Base-by-base conservation (phyloP, 2,797 vertebrate species). In the Graptemys geographica region DNA sequence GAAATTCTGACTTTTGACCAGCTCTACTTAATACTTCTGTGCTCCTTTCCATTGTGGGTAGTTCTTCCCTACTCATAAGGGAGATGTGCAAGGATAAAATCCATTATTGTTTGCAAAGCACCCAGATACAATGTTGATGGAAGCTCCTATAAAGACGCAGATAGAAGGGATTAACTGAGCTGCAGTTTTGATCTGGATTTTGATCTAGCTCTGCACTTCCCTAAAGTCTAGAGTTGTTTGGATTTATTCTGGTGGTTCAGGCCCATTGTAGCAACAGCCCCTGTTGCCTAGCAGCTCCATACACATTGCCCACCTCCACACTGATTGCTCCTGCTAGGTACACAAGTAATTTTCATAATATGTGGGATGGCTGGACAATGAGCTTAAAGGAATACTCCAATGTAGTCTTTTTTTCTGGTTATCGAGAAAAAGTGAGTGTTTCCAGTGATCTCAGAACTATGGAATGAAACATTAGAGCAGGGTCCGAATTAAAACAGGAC, bases 21-120 rank as follows among this genome's bases (percentile, higher is more conserved):
- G 10, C n/a, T 72, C n/a, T 19, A 3, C 76, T 0, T 0, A 87
- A 37, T 41, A 62, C 8, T 25, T 79, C 56, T 78, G 6, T 41
- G 9, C 2, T 81, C 57, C 53, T 87, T 72, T 51, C 31, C 62
- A 8, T 11, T 6, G 51, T 2, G 10, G 1, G 56, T 59, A 56
- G 31, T 6, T 51, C 33, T 28, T 83, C 49, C 27, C 33, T 16
- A 25, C n/a, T 18, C 52, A 88, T 11, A 83, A 88, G 1, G 21
- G 2, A 69, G 62, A 19, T 19, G 44, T 74, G 21, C 0, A 6
- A 90, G 79, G 51, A 57, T 37, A 11, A 52, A 92, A 93, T 76
- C n/a, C 44, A 51, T 83, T 23, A 51, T 0, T 0, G n/a, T 87
- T 87, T 90, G 53, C 69, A 55, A 78, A 33, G 2, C 11, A 78